These are phyloP conservation scores for Eulemur albifrons DNA, from an alignment of 2,797 vertebrate genomes.

Conservation along the genomic window DNA sequence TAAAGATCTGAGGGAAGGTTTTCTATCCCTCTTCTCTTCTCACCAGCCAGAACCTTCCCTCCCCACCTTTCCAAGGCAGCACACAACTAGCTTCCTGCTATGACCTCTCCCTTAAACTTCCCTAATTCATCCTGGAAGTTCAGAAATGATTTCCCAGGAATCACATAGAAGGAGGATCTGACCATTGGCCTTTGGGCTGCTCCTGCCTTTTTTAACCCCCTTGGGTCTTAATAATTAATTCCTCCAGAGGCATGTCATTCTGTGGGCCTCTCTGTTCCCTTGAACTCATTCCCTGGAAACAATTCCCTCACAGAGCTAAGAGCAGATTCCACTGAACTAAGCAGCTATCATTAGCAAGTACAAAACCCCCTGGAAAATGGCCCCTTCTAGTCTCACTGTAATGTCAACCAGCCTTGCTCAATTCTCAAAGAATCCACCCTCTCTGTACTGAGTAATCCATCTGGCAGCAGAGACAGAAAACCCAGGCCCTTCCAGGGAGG, in stretches of 20 bases:
- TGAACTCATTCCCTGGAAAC: slow-evolving; percentile 52
- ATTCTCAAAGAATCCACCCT: background rate
- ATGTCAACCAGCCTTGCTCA: background rate
- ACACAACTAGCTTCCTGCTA: background rate
- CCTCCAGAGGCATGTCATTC: background rate
- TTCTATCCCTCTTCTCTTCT: background rate
- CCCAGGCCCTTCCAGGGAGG: background rate
- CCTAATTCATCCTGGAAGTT: background rate
- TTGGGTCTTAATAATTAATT: slow-evolving; percentile 44
- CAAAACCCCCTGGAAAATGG: background rate
- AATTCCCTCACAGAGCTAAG: background rate
- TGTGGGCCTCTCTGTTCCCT: background rate
- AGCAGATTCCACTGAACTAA: slow-evolving; percentile 36
- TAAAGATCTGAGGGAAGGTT: background rate
- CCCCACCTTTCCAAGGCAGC: background rate
- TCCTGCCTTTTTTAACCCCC: background rate
- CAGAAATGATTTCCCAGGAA: slow-evolving; percentile 60
- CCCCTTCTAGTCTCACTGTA: background rate
- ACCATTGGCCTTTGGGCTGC: background rate
- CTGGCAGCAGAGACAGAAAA: background rate
- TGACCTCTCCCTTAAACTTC: background rate
- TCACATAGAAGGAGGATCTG: background rate
- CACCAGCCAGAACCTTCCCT: background rate
- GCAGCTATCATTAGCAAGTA: background rate
- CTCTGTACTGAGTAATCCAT: background rate